Conservation (phyloP, 2,888 invertebrate genomes). For the Parasteatoda lunata region DNA sequence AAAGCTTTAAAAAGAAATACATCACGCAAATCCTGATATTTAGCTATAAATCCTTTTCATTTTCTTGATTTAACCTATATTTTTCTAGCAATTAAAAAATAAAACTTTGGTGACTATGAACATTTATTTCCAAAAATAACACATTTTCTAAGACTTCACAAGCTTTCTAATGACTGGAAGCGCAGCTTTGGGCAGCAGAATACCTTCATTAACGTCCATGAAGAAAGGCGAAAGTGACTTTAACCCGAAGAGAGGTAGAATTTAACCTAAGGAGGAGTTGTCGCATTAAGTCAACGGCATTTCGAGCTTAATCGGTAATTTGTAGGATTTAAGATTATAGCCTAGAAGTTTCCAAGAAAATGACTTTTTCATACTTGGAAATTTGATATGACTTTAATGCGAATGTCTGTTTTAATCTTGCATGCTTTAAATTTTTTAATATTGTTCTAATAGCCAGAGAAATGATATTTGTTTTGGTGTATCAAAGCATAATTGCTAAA, state of each 20-base stretch:
- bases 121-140: slow-evolving; percentile 49
- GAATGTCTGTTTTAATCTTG: too few species aligned
- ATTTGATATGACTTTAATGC: too few species aligned
- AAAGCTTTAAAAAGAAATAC: too few species aligned
- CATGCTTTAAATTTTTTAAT: too few species aligned
- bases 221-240: slow-evolving; percentile 38
- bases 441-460: too few species aligned
- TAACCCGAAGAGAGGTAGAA: slow-evolving; percentile 1
- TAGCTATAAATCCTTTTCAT: too few species aligned
- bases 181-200: slow-evolving; percentile 33
- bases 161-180: slow-evolving; percentile 29
- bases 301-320: slow-evolving; percentile 49
- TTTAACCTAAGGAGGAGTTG: slow-evolving; percentile 44
- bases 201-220: slow-evolving; percentile 57
- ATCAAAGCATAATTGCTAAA: too few species aligned
- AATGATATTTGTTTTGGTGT: too few species aligned
- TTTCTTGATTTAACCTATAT: too few species aligned
- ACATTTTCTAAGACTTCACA: slow-evolving; percentile 10
- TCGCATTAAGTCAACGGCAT: slow-evolving; percentile 31
- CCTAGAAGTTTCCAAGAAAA: too few species aligned
- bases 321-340: slow-evolving; percentile 25
- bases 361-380: too few species aligned
- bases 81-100: not conserved
- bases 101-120: slow-evolving; percentile 33
- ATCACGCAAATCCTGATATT: too few species aligned